phyloP scores from a whole-genome alignment of 1,140 invertebrate species.

The Anoplophora glabripennis region DNA sequence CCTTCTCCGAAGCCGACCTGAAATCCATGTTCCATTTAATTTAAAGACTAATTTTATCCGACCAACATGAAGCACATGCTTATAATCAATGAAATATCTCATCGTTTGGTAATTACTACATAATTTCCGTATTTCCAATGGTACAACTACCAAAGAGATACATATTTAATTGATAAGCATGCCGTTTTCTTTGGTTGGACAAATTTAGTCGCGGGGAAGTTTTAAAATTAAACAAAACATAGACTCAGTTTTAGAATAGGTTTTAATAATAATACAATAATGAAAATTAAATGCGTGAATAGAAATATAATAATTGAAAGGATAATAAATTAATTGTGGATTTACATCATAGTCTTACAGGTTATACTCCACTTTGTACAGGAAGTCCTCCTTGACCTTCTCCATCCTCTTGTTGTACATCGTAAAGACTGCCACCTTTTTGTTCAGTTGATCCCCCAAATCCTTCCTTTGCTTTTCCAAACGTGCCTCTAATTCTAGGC shows the following conservation, averaged over 20 bases:
- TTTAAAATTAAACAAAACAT: background rate
- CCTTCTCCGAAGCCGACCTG: constrained; percentile 37
- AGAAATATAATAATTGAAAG: background rate
- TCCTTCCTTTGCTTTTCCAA: constrained; percentile 37
- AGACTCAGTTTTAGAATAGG: background rate
- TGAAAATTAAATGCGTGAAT: background rate
- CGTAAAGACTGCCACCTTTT: constrained; percentile 32
- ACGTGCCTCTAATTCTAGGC: constrained; percentile 32
- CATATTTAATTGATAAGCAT: background rate
- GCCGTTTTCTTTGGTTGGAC: too few relatives aligned
- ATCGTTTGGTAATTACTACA: background rate
- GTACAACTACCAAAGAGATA: background rate
- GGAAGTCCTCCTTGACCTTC: constrained; percentile 28
- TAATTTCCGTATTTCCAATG: background rate
- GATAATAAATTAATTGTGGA: background rate
- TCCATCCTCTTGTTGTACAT: constrained; percentile 34
- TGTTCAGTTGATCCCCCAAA: constrained; percentile 29
- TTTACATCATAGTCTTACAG: constrained; percentile 24
- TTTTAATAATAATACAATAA: background rate
- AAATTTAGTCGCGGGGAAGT: too few relatives aligned
- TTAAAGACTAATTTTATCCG: background rate
- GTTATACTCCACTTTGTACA: constrained; percentile 31
- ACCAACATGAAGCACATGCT: background rate
- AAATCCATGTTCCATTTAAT: constrained; percentile 5
- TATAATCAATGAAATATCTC: background rate